phyloP scores from a whole-genome alignment of 2,113 vertebrate species.

The Mobula hypostoma region DNA sequence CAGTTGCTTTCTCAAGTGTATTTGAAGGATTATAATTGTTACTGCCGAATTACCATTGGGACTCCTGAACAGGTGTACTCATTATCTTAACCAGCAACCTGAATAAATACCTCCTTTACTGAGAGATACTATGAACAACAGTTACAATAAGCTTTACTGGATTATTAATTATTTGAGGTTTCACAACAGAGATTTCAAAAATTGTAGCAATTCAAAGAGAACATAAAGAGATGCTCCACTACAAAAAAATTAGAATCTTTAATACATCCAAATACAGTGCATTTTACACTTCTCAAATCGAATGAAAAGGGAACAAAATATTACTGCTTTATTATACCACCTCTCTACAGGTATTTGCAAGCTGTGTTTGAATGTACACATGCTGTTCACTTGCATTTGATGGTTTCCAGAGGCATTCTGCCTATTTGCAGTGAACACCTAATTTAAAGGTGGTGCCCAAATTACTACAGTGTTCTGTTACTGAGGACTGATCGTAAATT shows the following conservation, averaged over 20 bases:
- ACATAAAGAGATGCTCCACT: neutral
- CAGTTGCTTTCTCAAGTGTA: conserved; percentile 51
- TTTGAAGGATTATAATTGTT: conserved; percentile 54
- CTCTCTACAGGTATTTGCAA: neutral
- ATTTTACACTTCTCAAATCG: neutral
- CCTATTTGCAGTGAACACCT: neutral
- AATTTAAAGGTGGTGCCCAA: neutral
- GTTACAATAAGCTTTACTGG: conserved; percentile 45
- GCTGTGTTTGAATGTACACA: neutral
- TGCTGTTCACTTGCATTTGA: neutral
- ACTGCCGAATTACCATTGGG: conserved; percentile 47
- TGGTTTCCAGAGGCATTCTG: neutral
- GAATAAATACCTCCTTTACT: conserved; percentile 43
- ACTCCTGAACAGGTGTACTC: conserved; percentile 48
- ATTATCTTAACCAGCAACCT: conserved; percentile 44
- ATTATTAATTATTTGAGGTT: conserved; percentile 17
- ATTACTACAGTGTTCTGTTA: no score
- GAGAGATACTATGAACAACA: conserved; percentile 42
- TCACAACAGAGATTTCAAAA: neutral
- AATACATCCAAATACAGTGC: neutral
- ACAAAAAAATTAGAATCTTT: neutral
- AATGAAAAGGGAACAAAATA: neutral
- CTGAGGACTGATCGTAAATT: no score
- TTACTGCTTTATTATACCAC: neutral
- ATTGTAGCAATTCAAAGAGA: neutral